Percentiles rank a stretch among this genome's conserved stretches.
Conservation (phyloP, 2,113 vertebrate species). For the Mellivora capensis region DNA sequence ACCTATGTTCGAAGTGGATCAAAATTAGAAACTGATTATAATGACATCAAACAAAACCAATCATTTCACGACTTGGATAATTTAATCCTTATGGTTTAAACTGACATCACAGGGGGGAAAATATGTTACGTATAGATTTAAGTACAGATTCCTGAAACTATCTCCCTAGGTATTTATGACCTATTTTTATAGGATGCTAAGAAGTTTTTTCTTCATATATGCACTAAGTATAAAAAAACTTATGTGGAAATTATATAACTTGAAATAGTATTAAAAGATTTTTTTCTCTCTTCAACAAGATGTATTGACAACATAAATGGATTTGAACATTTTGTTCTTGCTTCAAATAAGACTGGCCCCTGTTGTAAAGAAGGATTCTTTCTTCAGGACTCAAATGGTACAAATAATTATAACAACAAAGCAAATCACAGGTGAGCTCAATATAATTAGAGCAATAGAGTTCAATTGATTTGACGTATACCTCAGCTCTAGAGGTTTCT, state of each 20-base stretch:
- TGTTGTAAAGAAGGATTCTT: neutral
- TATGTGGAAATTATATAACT: neutral
- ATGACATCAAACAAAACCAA: slow-evolving; percentile 21
- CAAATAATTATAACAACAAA: slow-evolving; percentile 9
- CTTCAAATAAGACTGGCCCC: neutral
- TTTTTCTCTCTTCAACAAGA: neutral
- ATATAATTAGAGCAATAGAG: neutral
- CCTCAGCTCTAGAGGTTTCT: neutral
- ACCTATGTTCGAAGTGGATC: neutral
- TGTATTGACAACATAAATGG: neutral
- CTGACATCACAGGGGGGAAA: neutral
- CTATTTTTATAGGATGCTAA: neutral
- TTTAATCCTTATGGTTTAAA: neutral
- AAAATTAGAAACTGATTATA: slow-evolving; percentile 10
- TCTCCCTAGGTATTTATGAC: neutral
- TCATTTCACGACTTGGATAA: neutral
- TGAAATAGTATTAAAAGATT: neutral
- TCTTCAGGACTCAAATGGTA: neutral
- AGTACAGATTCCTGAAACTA: neutral
- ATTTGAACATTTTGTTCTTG: neutral
- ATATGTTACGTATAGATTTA: neutral
- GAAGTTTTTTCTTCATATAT: neutral
- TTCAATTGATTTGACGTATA: neutral
- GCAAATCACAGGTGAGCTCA: neutral
- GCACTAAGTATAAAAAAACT: neutral